A percentile compares a stretch with the other conserved stretches of the same genome.
These are phyloP conservation scores for Zaprionus davidi DNA, from an alignment of 1,140 invertebrate species.

Conservation along the genomic window DNA sequence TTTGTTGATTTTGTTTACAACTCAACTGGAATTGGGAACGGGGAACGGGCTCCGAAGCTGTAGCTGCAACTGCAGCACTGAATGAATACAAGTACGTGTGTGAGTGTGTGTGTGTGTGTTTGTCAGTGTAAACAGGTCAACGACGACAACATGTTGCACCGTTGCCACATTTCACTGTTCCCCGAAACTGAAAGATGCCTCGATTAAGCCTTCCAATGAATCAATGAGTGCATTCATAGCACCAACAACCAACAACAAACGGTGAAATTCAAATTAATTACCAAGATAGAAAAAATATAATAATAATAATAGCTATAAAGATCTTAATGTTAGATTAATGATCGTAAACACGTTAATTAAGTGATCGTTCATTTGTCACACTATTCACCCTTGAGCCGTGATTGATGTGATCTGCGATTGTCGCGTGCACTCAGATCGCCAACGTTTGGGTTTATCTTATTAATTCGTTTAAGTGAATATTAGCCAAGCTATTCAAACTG, in stretches of 20 bases:
- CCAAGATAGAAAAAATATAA: background rate
- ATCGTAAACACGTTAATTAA: constrained; percentile 29
- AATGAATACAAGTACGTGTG: constrained; percentile 16
- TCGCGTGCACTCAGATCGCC: background rate
- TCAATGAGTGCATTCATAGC: constrained; percentile 34
- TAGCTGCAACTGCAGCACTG: constrained; percentile 19
- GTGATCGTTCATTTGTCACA: constrained; percentile 43
- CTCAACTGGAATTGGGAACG: constrained; percentile 27
- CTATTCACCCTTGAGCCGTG: constrained; percentile 11
- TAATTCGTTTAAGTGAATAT: background rate
- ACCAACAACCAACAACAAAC: constrained; percentile 4
- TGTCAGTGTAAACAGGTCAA: constrained; percentile 40
- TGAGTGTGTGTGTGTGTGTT: constrained; percentile 9
- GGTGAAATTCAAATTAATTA: constrained; percentile 19
- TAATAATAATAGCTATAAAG: background rate
- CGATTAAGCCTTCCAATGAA: constrained; percentile 13
- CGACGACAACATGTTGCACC: constrained; percentile 2
- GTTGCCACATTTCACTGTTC: constrained; percentile 46
- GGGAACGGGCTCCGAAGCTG: constrained; percentile 13
- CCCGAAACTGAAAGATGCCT: background rate
- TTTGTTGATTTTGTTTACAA: constrained; percentile 45
- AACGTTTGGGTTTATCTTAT: background rate
- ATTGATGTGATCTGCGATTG: constrained; percentile 24
- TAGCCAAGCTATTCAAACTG: background rate
- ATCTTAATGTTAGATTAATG: constrained; percentile 39